Evolutionary conservation across 35 echinoderm and acorn worm genomes (phyloP).

Genomic region (Holothuria glaberrima): DNA sequence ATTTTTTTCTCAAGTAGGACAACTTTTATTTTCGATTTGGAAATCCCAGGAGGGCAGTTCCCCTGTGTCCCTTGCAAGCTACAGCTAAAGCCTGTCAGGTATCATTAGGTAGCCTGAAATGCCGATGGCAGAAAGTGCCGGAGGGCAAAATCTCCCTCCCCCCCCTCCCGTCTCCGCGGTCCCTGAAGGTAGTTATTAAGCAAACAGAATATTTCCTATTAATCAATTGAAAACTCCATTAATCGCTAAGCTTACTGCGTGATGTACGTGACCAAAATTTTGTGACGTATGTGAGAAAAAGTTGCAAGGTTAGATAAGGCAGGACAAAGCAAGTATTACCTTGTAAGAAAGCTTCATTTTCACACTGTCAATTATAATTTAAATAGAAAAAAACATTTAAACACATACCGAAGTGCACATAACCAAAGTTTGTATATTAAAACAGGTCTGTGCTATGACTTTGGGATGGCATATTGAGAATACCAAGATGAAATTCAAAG

Average conservation of each 20-base stretch:
- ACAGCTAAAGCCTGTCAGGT: too few relatives aligned
- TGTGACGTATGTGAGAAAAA: conserved; percentile 2
- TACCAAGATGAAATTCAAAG: too few relatives aligned
- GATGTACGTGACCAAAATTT: conserved; percentile 8
- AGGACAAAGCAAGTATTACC: conserved; percentile 9
- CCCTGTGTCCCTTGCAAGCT: too few relatives aligned
- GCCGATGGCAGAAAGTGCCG: too few relatives aligned
- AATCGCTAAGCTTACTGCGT: not conserved
- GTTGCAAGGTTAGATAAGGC: conserved; percentile 16
- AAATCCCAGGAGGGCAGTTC: too few relatives aligned
- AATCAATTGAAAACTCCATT: conserved; percentile 1
- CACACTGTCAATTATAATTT: conserved; percentile 10
- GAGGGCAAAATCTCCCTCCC: too few relatives aligned
- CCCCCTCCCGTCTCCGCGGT: too few relatives aligned
- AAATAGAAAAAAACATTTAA: not conserved
- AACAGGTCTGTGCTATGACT: too few relatives aligned
- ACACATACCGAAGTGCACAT: not conserved
- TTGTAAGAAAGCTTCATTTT: conserved; percentile 29
- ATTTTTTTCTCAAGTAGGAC: too few relatives aligned
- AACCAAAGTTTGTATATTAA: not conserved
- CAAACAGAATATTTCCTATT: not conserved
- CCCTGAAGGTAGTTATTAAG: not conserved
- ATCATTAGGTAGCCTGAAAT: too few relatives aligned
- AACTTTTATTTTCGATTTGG: too few relatives aligned
- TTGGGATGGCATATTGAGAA: too few relatives aligned